A percentile compares a stretch with the other conserved stretches of the same genome.
phyloP scores from a whole-genome alignment of 2,888 invertebrate species.

The Phrixothrix hirtus region DNA sequence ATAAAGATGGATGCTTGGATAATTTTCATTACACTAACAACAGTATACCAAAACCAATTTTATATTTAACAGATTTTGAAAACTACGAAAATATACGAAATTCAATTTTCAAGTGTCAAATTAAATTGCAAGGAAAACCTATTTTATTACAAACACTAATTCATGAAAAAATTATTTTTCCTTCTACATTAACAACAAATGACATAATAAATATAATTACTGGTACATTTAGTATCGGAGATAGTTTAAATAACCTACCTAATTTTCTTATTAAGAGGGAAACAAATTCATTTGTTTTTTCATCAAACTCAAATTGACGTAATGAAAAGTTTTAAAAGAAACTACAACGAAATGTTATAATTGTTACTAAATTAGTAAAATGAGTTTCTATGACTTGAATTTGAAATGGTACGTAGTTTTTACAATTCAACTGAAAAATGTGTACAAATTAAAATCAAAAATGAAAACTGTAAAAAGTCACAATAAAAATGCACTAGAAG shows the following conservation, averaged over 20 bases:
- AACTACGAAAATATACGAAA: background rate
- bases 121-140: background rate
- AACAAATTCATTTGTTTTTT: too few relatives aligned
- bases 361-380: too few relatives aligned
- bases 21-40: too few relatives aligned
- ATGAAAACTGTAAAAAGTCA: too few relatives aligned
- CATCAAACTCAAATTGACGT: too few relatives aligned
- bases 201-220: background rate
- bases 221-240: background rate
- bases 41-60: background rate
- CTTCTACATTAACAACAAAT: background rate
- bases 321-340: too few relatives aligned
- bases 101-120: background rate
- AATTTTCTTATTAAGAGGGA: background rate
- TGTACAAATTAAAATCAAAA: too few relatives aligned
- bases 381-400: background rate
- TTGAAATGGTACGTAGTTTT: background rate
- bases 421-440: too few relatives aligned
- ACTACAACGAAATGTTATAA: too few relatives aligned
- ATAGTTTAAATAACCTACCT: background rate
- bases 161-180: background rate
- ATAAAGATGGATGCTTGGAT: background rate
- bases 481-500: too few relatives aligned
- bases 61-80: background rate
- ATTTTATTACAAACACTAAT: background rate